Conservation (phyloP, 2,113 vertebrate species). For the Nesoenas mayeri region DNA sequence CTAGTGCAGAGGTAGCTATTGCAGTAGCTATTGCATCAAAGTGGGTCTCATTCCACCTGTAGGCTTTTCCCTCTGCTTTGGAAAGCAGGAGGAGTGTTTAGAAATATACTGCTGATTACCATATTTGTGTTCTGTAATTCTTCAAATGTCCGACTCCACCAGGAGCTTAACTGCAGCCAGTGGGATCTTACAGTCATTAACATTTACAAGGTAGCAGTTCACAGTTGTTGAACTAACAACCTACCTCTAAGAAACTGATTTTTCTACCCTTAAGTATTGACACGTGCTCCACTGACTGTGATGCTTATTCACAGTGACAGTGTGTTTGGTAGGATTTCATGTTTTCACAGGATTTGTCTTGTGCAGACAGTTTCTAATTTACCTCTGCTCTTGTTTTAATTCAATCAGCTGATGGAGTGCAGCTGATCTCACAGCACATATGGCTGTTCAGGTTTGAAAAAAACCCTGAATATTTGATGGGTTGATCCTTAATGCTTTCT, state of each 20-base stretch:
- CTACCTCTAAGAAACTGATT: constrained; percentile 61
- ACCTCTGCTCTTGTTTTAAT: constrained; percentile 64
- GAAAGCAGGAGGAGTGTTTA: constrained; percentile 22
- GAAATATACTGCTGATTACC: constrained; percentile 49
- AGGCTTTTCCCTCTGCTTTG: not conserved
- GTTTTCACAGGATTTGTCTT: constrained; percentile 62
- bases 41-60: not conserved
- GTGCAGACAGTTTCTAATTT: constrained; percentile 61
- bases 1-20: not conserved
- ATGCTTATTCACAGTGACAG: constrained; percentile 59
- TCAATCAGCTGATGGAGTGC: constrained; percentile 59
- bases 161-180: constrained; percentile 65
- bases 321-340: constrained; percentile 46
- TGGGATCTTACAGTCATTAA: constrained; percentile 66
- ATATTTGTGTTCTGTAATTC: constrained; percentile 59
- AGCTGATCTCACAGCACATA: constrained; percentile 60
- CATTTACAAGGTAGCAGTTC: constrained; percentile 61
- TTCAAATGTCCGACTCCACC: constrained; percentile 44
- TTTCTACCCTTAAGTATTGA: constrained; percentile 55
- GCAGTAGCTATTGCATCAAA: not conserved
- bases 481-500: constrained; percentile 40
- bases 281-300: constrained; percentile 34
- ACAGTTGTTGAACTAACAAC: constrained; percentile 56
- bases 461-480: constrained; percentile 44
- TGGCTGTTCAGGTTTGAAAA: constrained; percentile 40